Percentiles rank a stretch among this genome's conserved stretches.
phyloP scores from a whole-genome alignment of 2,888 invertebrate genomes.

The Pteria penguin region DNA sequence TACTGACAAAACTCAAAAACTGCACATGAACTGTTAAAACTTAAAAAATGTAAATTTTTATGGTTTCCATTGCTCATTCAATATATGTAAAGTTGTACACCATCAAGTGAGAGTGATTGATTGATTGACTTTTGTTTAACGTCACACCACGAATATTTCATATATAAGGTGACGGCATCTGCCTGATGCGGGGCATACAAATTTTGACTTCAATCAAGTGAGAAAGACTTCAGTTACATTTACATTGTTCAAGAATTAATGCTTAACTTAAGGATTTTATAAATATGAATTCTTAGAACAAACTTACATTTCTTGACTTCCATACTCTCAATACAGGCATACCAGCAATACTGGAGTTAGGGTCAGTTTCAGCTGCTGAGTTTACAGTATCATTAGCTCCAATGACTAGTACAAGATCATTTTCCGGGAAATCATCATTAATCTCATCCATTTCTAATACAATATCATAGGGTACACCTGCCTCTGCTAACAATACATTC shows the following conservation, averaged over 20 bases:
- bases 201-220: too few relatives aligned
- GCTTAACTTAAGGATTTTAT: background rate
- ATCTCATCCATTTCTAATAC: conserved; percentile 95
- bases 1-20: too few relatives aligned
- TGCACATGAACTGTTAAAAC: too few relatives aligned
- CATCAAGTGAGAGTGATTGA: too few relatives aligned
- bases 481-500: conserved; percentile 94
- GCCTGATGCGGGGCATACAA: too few relatives aligned
- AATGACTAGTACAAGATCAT: conserved; percentile 91
- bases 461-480: conserved; percentile 95
- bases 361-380: conserved; percentile 93
- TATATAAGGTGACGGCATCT: too few relatives aligned
- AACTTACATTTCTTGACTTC: conserved; percentile 89
- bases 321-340: conserved; percentile 95
- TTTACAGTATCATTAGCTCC: conserved; percentile 95
- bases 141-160: too few relatives aligned
- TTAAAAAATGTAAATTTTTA: too few relatives aligned
- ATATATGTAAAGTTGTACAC: too few relatives aligned
- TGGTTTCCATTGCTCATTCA: too few relatives aligned
- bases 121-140: too few relatives aligned
- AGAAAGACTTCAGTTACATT: too few relatives aligned
- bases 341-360: conserved; percentile 93
- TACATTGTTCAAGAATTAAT: background rate
- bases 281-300: background rate
- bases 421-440: conserved; percentile 91